These are phyloP conservation scores for Gymnogyps californianus DNA, from an alignment of 2,113 vertebrate genomes.

Conservation along the genomic window DNA sequence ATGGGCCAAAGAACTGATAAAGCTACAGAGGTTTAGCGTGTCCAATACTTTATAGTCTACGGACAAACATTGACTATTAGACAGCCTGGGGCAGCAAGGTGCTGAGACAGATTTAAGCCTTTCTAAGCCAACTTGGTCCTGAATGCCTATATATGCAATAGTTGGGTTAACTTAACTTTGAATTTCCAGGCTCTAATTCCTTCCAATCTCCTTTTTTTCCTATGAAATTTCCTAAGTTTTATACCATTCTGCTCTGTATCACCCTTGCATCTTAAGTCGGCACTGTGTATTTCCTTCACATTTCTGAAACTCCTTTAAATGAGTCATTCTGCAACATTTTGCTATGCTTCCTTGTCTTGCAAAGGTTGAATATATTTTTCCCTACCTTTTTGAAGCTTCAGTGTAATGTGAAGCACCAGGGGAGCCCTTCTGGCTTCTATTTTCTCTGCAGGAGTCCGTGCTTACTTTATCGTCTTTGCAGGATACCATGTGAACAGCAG, in stretches of 20 bases:
- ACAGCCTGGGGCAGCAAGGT: not conserved
- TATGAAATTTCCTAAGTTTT: not conserved
- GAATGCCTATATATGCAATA: not conserved
- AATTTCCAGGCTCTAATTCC: not conserved
- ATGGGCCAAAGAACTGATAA: slow-evolving; percentile 2
- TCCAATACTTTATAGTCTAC: not conserved
- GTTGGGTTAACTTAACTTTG: not conserved
- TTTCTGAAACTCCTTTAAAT: not conserved
- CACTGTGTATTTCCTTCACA: not conserved
- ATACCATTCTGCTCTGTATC: not conserved
- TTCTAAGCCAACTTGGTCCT: not conserved
- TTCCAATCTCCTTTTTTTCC: not conserved
- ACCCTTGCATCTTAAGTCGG: not conserved
- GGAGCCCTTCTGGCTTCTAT: slow-evolving; percentile 16
- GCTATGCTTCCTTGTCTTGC: not conserved
- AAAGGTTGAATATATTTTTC: not conserved
- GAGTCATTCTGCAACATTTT: not conserved
- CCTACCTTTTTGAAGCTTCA: not conserved
- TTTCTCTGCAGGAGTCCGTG: slow-evolving; percentile 4
- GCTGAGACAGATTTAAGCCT: not conserved
- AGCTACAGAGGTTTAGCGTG: not conserved
- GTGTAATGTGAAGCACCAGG: not conserved
- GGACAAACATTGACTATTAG: not conserved
- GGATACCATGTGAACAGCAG: not conserved
- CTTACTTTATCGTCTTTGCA: slow-evolving; percentile 3